These are phyloP conservation scores for Caenorhabditis sp. DNA, from an alignment of 2,888 invertebrate genomes.

Conservation along the genomic window DNA sequence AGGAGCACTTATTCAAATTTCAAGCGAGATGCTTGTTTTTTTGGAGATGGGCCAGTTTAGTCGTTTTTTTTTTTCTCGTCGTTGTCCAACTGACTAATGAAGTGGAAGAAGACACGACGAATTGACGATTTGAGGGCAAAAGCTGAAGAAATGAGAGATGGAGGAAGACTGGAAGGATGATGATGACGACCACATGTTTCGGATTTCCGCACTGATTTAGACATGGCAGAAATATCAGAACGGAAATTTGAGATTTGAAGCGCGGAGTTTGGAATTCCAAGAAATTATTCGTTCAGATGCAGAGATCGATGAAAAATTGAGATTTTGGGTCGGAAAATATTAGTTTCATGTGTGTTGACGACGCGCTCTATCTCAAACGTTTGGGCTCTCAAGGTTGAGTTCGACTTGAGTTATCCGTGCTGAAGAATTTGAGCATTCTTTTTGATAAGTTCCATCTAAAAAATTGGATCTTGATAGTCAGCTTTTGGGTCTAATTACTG, in stretches of 20 bases:
- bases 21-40: slow-evolving; percentile 47
- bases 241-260: slow-evolving; percentile 36
- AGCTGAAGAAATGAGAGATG: slow-evolving; percentile 29
- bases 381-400: too few relatives aligned
- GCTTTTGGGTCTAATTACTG: too few relatives aligned
- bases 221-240: slow-evolving; percentile 32
- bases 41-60: slow-evolving; percentile 26
- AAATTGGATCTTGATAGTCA: too few relatives aligned
- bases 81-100: slow-evolving; percentile 54
- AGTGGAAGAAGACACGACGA: slow-evolving; percentile 50
- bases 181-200: slow-evolving; percentile 32
- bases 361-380: too few relatives aligned
- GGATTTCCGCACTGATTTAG: slow-evolving; percentile 56
- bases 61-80: slow-evolving; percentile 9
- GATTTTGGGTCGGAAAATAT: too few relatives aligned
- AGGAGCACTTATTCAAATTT: slow-evolving; percentile 60
- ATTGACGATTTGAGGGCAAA: slow-evolving; percentile 33
- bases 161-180: neutral
- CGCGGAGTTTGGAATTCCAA: too few relatives aligned
- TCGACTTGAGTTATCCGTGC: too few relatives aligned
- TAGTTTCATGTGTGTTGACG: too few relatives aligned
- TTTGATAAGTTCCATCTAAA: too few relatives aligned
- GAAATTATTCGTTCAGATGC: neutral
- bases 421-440: too few relatives aligned
- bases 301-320: too few relatives aligned